Conservation (phyloP, 1,140 invertebrate genomes). For the Sesamia nonagrioides region DNA sequence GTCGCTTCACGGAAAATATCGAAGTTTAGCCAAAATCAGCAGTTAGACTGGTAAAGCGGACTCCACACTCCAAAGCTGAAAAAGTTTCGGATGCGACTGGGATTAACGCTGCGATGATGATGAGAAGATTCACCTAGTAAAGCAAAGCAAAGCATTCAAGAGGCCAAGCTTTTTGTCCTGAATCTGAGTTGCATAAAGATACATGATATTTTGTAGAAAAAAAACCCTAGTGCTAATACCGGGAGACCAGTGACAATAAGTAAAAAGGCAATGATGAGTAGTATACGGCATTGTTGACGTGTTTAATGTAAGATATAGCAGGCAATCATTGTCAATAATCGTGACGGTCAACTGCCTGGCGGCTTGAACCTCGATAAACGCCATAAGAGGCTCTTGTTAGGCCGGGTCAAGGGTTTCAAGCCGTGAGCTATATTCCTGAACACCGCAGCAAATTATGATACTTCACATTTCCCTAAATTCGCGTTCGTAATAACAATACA, state of each 20-base stretch:
- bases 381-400: constrained; percentile 4
- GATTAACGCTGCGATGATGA: no score
- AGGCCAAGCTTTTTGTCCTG: neutral
- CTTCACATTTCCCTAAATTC: neutral
- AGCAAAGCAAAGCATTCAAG: no score
- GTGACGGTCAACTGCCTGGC: constrained; percentile 12
- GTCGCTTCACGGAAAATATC: no score
- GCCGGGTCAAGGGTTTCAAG: constrained; percentile 9
- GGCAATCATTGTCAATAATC: constrained; percentile 7
- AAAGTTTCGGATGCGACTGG: no score
- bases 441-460: neutral
- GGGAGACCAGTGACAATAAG: no score
- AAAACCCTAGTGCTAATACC: neutral
- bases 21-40: no score
- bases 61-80: no score
- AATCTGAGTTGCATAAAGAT: neutral
- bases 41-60: no score
- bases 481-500: neutral
- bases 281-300: neutral
- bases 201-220: neutral
- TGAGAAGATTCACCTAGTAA: no score
- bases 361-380: constrained; percentile 4
- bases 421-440: neutral
- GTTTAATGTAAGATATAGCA: neutral
- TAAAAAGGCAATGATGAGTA: neutral